phyloP scores from a whole-genome alignment of 2,113 vertebrate genomes.

The Porphyrio hochstetteri region DNA sequence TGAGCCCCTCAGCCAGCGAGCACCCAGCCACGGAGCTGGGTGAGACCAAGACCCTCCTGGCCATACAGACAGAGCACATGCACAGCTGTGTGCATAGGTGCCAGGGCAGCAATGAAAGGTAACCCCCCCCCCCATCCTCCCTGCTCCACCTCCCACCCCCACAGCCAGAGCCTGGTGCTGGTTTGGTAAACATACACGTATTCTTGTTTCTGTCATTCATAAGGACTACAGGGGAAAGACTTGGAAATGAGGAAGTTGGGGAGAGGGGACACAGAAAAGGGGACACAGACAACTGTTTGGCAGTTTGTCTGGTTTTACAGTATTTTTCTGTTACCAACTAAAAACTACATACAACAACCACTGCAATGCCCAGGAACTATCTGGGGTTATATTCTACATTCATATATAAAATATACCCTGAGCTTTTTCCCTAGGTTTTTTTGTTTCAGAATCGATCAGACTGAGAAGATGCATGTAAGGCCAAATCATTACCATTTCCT shows the following conservation, averaged over 20 bases:
- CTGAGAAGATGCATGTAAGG: neutral
- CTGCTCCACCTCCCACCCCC: neutral
- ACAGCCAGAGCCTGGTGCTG: neutral
- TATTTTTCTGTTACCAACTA: neutral
- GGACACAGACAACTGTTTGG: neutral
- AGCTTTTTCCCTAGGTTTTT: neutral
- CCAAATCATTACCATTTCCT: neutral
- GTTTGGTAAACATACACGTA: neutral
- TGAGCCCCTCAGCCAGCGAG: neutral
- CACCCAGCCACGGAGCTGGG: accelerated
- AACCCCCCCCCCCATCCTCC: neutral
- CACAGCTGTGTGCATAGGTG: neutral
- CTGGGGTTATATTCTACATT: neutral
- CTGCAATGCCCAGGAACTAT: neutral
- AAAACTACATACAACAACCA: neutral
- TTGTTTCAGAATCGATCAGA: neutral
- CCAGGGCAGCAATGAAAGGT: neutral
- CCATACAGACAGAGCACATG: accelerated
- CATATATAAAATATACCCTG: neutral
- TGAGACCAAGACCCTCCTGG: neutral
- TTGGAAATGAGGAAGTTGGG: neutral
- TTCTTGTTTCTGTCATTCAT: neutral
- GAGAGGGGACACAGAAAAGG: too few relatives aligned
- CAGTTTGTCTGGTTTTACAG: neutral
- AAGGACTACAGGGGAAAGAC: neutral